These are phyloP conservation scores for Apoda limacodes DNA, from an alignment of 2,888 invertebrate species.

Conservation along the genomic window DNA sequence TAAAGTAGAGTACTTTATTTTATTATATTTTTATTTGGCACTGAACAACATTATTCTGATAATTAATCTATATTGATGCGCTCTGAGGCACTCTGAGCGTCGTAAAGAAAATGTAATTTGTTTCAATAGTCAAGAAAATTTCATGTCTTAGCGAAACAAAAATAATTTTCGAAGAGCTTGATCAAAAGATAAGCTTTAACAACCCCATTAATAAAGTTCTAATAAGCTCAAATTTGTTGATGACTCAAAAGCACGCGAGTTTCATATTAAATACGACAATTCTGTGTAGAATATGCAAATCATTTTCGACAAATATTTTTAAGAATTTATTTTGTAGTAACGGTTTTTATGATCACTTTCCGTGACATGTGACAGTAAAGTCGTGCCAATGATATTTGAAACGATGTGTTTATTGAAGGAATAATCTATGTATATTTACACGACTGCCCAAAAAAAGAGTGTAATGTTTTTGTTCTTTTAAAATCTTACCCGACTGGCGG, in stretches of 20 bases:
- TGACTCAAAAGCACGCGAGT: slow-evolving; percentile 32
- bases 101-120: no score
- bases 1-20: no score
- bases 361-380: slow-evolving; percentile 59
- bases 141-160: no score
- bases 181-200: slow-evolving; percentile 36
- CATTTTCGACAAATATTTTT: slow-evolving; percentile 34
- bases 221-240: slow-evolving; percentile 33
- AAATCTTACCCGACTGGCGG: slow-evolving; percentile 1
- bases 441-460: slow-evolving; percentile 27
- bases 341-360: slow-evolving; percentile 43
- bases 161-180: no score
- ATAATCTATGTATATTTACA: slow-evolving; percentile 38
- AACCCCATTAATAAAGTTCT: slow-evolving; percentile 49
- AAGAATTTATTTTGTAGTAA: slow-evolving; percentile 41
- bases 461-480: not conserved
- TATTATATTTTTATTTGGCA: no score
- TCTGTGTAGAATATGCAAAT: slow-evolving; percentile 54
- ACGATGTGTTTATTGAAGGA: slow-evolving; percentile 57
- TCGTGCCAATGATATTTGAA: slow-evolving; percentile 35
- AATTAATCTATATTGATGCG: no score
- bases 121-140: no score
- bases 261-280: slow-evolving; percentile 40
- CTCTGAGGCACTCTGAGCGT: no score
- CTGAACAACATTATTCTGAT: no score